Base-by-base conservation (phyloP, 2,113 vertebrate species). In the Hippocampus guttulatus region DNA sequence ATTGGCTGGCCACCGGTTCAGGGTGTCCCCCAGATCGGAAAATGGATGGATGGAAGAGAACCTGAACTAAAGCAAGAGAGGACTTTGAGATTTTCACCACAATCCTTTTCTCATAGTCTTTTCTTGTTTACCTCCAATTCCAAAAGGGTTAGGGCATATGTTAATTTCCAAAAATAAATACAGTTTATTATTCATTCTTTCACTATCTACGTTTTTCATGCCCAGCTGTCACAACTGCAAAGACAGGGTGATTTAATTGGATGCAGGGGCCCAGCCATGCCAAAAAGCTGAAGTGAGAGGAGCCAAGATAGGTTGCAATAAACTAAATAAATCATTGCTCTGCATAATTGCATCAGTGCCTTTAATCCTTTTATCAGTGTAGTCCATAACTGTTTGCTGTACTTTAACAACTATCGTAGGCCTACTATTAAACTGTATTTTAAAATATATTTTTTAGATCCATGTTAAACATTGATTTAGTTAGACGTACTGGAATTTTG, bases 191-290 rank as follows among this genome's bases (percentile, higher is more conserved):
- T 67, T 51, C 49, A 71, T 38, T 60, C 68, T 74, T 70, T 75
- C 45, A 47, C 45, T 75, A 79, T 74, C 71, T 74, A 71, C 76
- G 60, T 82, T 81, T 78, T 77, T 64, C 63, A 55, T 71, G 54
- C 62, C 73, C 70, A 72, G 33, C 71, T 76, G 66, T 86, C 84
- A 78, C 64, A 69, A 67, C 69, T 51, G 71, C 62, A 73, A 47
- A 71, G 33, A 68, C 2, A 0, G 43, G 16, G 1, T 54, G 33
- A 75, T 74, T 75, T 80, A 82, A 85, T 77, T 82, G 85, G 75
- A 78, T 72, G 33, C 70, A 69, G 65, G 73, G 45, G 68, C 68
- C 67, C 64, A 75, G 80, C 45, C 10, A 3, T 64, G 68, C 72
- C 75, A 71, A 51, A 41, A 84, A 72, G 67, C 71, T 78, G 23